Percentiles rank a stretch among this genome's conserved stretches.
Conservation (phyloP, 2,113 vertebrate genomes). For the Cranoglanis bouderius region DNA sequence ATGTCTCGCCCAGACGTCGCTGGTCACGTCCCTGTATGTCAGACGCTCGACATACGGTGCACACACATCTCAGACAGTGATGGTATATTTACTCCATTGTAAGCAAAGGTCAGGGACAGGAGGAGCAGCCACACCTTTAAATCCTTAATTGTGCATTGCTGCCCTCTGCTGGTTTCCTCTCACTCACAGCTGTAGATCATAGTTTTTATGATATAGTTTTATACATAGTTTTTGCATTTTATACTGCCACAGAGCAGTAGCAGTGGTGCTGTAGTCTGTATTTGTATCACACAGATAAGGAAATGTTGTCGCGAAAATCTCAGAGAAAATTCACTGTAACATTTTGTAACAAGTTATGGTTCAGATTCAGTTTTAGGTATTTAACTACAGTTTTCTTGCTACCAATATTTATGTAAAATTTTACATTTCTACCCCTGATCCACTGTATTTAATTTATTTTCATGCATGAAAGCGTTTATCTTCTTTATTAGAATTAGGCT, state of each 20-base stretch:
- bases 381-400: not conserved
- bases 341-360: not conserved
- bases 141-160: constrained; percentile 42
- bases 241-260: not conserved
- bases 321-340: not conserved
- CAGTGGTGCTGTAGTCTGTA: not conserved
- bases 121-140: constrained; percentile 32
- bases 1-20: not conserved
- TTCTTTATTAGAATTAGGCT: not conserved
- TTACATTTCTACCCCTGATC: not conserved
- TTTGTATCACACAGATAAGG: not conserved
- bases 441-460: not conserved
- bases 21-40: not conserved
- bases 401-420: not conserved
- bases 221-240: not conserved
- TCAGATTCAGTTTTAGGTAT: not conserved
- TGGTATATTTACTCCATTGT: constrained; percentile 9
- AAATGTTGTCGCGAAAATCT: not conserved
- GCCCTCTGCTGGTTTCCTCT: constrained; percentile 46
- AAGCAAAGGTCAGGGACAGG: constrained; percentile 19
- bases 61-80: not conserved
- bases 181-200: not conserved
- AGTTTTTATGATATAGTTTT: too few species aligned
- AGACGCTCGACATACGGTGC: not conserved
- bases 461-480: not conserved